These are phyloP conservation scores for Poecilia picta DNA, from an alignment of 2,797 vertebrate genomes.

Conservation along the genomic window DNA sequence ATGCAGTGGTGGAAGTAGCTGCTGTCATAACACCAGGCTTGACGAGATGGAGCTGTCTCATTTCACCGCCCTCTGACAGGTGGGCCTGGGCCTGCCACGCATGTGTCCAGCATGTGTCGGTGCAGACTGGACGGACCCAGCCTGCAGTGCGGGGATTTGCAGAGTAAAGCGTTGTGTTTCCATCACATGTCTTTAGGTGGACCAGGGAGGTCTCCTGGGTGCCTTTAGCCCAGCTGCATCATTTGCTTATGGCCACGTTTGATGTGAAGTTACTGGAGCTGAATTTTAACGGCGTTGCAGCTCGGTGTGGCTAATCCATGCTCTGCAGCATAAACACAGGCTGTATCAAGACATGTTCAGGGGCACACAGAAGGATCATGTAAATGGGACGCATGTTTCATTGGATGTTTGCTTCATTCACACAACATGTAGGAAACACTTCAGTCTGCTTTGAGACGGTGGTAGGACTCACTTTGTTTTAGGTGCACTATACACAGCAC, in stretches of 20 bases:
- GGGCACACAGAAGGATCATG: conserved; percentile 27
- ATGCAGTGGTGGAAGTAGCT: conserved; percentile 54
- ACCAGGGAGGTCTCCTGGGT: conserved; percentile 61
- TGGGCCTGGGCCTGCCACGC: conserved; percentile 36
- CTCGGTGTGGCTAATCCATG: conserved; percentile 26
- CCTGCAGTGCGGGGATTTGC: conserved; percentile 51
- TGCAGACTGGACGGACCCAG: conserved; percentile 24
- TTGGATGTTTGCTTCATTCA: conserved; percentile 24
- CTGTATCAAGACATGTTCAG: conserved; percentile 18
- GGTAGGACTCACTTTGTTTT: conserved; percentile 10
- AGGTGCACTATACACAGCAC: neutral
- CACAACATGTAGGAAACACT: conserved; percentile 5
- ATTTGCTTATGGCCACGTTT: conserved; percentile 68
- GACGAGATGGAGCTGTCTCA: conserved; percentile 55
- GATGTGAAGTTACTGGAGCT: conserved; percentile 60
- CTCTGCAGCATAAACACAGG: conserved; percentile 35
- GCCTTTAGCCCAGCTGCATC: conserved; percentile 72
- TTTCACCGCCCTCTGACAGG: conserved; percentile 61
- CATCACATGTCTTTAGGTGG: conserved; percentile 59
- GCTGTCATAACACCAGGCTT: conserved; percentile 61
- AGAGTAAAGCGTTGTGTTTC: conserved; percentile 55
- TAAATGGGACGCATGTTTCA: conserved; percentile 37
- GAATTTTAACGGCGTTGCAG: conserved; percentile 64
- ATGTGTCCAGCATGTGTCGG: conserved; percentile 37
- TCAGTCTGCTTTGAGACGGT: conserved; percentile 14